Percentiles rank a stretch among this genome's conserved stretches.
Evolutionary conservation across 2,888 invertebrate species (phyloP).

Genomic region (Drosophila flavopinicola): DNA sequence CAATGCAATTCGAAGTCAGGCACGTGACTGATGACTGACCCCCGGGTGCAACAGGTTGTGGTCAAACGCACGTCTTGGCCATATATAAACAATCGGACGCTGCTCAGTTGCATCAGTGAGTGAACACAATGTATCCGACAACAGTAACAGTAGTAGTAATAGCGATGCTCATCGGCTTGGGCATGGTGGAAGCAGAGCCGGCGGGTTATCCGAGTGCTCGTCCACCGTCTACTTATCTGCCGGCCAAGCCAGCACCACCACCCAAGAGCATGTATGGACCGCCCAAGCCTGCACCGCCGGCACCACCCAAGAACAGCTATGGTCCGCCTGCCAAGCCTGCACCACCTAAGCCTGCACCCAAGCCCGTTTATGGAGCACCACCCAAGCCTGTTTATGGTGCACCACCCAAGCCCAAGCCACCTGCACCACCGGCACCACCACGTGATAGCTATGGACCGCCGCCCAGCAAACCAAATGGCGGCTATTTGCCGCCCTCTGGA

Average conservation of each 20-base stretch:
- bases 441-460: constrained; percentile 46
- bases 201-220: constrained; percentile 73
- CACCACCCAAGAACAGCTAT: constrained; percentile 49
- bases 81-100: constrained; percentile 51
- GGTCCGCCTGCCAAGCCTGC: constrained; percentile 35
- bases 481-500: constrained; percentile 63
- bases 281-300: constrained; percentile 37
- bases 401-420: constrained; percentile 29
- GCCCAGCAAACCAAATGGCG: constrained; percentile 41
- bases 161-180: constrained; percentile 14
- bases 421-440: constrained; percentile 27
- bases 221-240: constrained; percentile 51
- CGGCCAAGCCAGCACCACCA: constrained; percentile 39
- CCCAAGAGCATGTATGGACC: constrained; percentile 42
- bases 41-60: constrained; percentile 51
- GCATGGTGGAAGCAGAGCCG: constrained; percentile 50
- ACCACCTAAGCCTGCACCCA: constrained; percentile 30
- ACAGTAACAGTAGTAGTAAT: constrained; percentile 26
- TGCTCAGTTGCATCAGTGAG: constrained; percentile 27
- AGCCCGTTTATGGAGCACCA: constrained; percentile 48
- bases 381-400: constrained; percentile 53
- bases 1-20: constrained; percentile 35
- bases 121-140: constrained; percentile 44
- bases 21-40: constrained; percentile 62
- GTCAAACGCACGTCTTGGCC: constrained; percentile 42